Base-by-base conservation (phyloP, 2,113 vertebrate species). In the Aegithalos caudatus region DNA sequence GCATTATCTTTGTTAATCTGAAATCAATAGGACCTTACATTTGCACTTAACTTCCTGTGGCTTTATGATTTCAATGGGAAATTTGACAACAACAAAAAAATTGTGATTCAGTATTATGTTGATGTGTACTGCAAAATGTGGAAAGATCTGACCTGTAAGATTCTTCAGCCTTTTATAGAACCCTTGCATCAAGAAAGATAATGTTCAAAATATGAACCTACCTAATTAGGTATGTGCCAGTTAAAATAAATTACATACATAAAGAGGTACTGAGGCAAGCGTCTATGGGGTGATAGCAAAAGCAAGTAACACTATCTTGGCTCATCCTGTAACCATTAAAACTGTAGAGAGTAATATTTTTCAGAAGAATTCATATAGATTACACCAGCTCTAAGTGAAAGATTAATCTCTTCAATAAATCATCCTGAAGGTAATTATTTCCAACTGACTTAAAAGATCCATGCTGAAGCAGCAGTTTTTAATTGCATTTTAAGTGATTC, bases 391-490 rank as follows among this genome's bases (percentile, higher is more conserved):
- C 61, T 83, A 91, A 86, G 66, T 33, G 65, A 82, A 87, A 86
- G 65, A 93, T 90, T 82, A 92, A 90, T 85, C 31, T 96, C 78
- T 88, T 72, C 81, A 72, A 76, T 93, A 93, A 94, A 93, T 96
- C 71, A 74, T 83, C 66, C 42, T 86, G 66, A 89, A 90, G 72
- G 79, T 94, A 95, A 86, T 94, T 84, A 93, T 67, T 91, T 86
- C 61, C n/a, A 82, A 62, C 51, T 48, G 66, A 93, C 53, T 92
- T 92, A 56, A 92, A 88, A 86, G 64, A 83, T 54, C 38, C 23
- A 91, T 60, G 86, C 81, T 92, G 88, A 93, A 74, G 76, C 74
- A 95, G 80, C 81, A 88, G 31, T 38, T 94, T 92, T 91, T 78
- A 88, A 95, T 67, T 82, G 67, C 76, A 79, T 84, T 91, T 86